Base-by-base conservation (phyloP, 1,140 invertebrate genomes). In the Drosophila nannoptera region DNA sequence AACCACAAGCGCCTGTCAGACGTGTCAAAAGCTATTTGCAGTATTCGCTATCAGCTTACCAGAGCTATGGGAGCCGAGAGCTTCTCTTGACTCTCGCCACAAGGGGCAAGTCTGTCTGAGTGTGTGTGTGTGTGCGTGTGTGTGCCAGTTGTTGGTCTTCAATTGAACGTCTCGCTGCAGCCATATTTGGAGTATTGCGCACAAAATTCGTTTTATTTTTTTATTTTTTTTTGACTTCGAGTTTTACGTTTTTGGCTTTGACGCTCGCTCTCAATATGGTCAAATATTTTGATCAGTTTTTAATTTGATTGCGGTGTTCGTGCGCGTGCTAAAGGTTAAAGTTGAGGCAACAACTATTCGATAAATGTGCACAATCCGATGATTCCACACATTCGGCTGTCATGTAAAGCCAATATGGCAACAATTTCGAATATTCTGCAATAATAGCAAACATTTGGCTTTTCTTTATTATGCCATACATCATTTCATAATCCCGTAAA, bases 271-370 rank as follows among this genome's bases (percentile, higher is more conserved):
- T 53, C 36, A 54, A 77, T 71, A 77, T 81, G 77, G 81, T 77
- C 73, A 86, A 64, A 49, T 71, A 81, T 84, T 74, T 84, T 84
- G 67, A 86, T 81, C 67, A 71, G 76, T 77, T 75, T 84, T 84
- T 77, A 81, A 86, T 84, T 86, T 75, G 67, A 81, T 75, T 84
- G 71, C 49, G n/a, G n/a, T n/a, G 70, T 71, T 67, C 52, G 53
- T 69, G 52, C 40, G 42, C 62, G 12, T 50, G 11, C 49, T 42
- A 81, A 77, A 82, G 68, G 65, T 61, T 63, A 73, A 77, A 77
- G 74, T 77, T 73, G 36, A 42, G 31, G 29, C 36, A 32, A 9
- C 40, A 31, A 38, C 35, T 43, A 62, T 40, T 38, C 2, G 14
- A 32, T 12, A 35, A 33, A 55, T 35, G 5, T 52, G 7, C 0